Evolutionary conservation across 2,888 invertebrate species (phyloP).

Genomic region (Macrosoma leucophasiata): DNA sequence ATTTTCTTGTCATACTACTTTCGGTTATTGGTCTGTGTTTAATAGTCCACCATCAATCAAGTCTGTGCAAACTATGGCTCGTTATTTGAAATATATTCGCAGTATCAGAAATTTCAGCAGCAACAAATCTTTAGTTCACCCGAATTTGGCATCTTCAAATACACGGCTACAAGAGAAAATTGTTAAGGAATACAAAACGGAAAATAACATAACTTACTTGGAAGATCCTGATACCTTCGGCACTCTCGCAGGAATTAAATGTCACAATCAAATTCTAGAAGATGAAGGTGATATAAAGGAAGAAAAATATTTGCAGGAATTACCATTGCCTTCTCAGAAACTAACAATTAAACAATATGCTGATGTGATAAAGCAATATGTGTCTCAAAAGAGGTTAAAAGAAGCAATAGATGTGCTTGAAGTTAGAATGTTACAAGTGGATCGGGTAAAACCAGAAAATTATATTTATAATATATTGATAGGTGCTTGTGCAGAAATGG

Average conservation of each 20-base stretch:
- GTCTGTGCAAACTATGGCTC: too few species aligned
- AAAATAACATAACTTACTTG: conserved; percentile 42
- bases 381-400: conserved; percentile 78
- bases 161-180: too few species aligned
- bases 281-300: conserved; percentile 78
- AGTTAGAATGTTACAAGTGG: conserved; percentile 83
- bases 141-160: too few species aligned
- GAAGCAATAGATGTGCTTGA: conserved; percentile 88
- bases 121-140: too few species aligned
- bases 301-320: conserved; percentile 71
- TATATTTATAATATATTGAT: conserved; percentile 91
- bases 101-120: too few species aligned
- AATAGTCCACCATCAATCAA: too few species aligned
- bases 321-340: conserved; percentile 65
- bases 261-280: conserved; percentile 36
- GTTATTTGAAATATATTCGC: too few species aligned
- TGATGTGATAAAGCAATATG: conserved; percentile 80
- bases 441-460: conserved; percentile 84
- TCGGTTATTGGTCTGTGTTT: too few species aligned
- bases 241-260: conserved; percentile 44
- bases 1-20: too few species aligned
- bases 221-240: conserved; percentile 79
- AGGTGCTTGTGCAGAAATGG: conserved; percentile 86
- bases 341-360: conserved; percentile 80
- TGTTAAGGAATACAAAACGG: conserved; percentile 47